Base-by-base conservation (phyloP, 1,140 invertebrate genomes). In the Eciton burchellii region DNA sequence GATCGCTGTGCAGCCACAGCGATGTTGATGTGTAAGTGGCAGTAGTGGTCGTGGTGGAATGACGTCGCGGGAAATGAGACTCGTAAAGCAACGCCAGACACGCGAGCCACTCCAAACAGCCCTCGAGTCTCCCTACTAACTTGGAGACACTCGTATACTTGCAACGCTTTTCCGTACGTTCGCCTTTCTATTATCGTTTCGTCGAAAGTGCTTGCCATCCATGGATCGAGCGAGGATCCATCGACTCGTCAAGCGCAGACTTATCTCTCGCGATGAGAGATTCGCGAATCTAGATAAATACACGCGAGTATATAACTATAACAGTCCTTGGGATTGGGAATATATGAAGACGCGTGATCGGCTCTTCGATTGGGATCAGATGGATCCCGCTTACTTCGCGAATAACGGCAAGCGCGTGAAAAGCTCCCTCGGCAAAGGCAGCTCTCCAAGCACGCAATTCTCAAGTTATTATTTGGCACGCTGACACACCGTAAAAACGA, bases 21-120 rank as follows among this genome's bases (percentile, higher is more conserved):
- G 63, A 85, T 66, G 68, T 73, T 84, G 82, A 84, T 62, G 49
- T 56, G 77, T 73, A 82, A 86, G 68, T 47, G 45, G 54, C 47
- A 77, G 47, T 76, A 77, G 47, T 76, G 43, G 82, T 87, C 72
- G 82, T 81, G 65, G 85, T 45, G 88, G 86, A 92, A 92, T 90
- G 91, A 92, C 91, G 88, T 89, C 83, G 90, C 89, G 90, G 88
- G 89, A 92, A 93, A 92, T 92, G 90, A 92, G 90, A 88, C 89
- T 92, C 90, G 88, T 92, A 92, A 92, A 92, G 85, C 89, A 91
- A 90, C 83, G 86, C 84, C 71, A 82, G 82, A 88, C 90, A 92
- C 91, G 88, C 90, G 89, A 91, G 86, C 87, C 70, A 79, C 79
- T 66, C 84, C 79, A 71, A 85, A 87, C 70, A 63, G 85, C 86